Evolutionary conservation across 2,797 vertebrate genomes (phyloP).

Genomic region (Acanthurus tractus): DNA sequence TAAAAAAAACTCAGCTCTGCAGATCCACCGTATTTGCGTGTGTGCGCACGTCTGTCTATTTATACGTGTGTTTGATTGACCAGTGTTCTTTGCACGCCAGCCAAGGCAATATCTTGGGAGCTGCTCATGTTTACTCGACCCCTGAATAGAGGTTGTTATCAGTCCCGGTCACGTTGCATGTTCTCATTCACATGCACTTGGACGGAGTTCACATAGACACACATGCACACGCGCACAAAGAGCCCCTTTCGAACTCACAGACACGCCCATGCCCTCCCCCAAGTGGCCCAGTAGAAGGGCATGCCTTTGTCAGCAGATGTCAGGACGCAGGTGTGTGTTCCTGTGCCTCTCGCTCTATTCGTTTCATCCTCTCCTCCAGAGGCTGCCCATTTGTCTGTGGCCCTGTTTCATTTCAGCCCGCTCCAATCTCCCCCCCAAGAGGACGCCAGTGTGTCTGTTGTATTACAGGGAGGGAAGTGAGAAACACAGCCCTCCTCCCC

Average conservation of each 20-base stretch:
- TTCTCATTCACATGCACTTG: slow-evolving; percentile 75
- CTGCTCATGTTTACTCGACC: slow-evolving; percentile 75
- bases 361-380: slow-evolving; percentile 82
- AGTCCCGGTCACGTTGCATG: slow-evolving; percentile 79
- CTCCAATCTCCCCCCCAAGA: slow-evolving; percentile 61
- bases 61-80: slow-evolving; percentile 55
- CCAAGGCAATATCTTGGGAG: slow-evolving; percentile 80
- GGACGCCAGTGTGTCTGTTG: slow-evolving; percentile 69
- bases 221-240: slow-evolving; percentile 60
- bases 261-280: slow-evolving; percentile 57
- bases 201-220: slow-evolving; percentile 55
- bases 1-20: slow-evolving; percentile 32
- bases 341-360: slow-evolving; percentile 76
- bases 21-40: slow-evolving; percentile 20
- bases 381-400: slow-evolving; percentile 81
- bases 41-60: slow-evolving; percentile 7
- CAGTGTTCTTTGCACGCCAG: slow-evolving; percentile 69
- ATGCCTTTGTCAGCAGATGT: slow-evolving; percentile 86
- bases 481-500: slow-evolving; percentile 36
- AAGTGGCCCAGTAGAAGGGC: slow-evolving; percentile 80
- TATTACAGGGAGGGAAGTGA: slow-evolving; percentile 52
- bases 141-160: slow-evolving; percentile 81
- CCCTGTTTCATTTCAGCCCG: slow-evolving; percentile 80
- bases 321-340: slow-evolving; percentile 85
- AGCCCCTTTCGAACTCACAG: slow-evolving; percentile 58